Evolutionary conservation across 1,140 invertebrate genomes (phyloP), one percentile per base, ranked within the genome.

Genomic region (Megathymus violae): DNA sequence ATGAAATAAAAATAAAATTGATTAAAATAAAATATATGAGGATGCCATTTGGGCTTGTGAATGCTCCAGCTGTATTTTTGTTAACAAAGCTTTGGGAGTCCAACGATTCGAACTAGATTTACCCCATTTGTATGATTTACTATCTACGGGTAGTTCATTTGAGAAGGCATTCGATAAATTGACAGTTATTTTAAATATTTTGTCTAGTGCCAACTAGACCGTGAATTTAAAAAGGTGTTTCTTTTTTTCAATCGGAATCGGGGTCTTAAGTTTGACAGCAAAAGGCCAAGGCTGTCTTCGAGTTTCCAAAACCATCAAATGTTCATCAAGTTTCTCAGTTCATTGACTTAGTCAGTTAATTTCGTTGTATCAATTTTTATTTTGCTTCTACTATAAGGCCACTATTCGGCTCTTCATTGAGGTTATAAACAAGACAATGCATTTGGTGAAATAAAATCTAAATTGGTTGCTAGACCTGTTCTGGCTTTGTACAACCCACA

Each of bases 31-130:
- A 74, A 14, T 74, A 64, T 34, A 31, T 17, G 3, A 5, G 43
- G 11, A 50, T 64, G 11, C 50, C 59, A 0, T 67, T 74, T 31
- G 71, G 71, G 0, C 34, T 74, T n/a, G 64, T 61, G 0, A 74
- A 74, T 51, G 67, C 67, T 0, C 62, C 62, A 11, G 34, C 54
- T 2, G 40, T 25, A 1, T 58, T 58, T 27, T 27, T 11, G 44
- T 58, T 19, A 58, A 58, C 16, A 58, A 58, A 25, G 22, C 22
- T 11, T 27, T 58, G 4, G 54, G 54, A 1, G 25, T 13, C n/a
- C 5, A n/a, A 4, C 27, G 48, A 17, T 51, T 51, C 16, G 31
- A 51, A 3, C 5, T 36, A 1, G 48, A 27, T 10, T n/a, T 51
- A 3, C 27, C 48, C 5, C 36, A 51, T 9, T 5, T 51, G 15